Conservation (phyloP, 2,797 vertebrate species). For the Limnodromus scolopaceus region DNA sequence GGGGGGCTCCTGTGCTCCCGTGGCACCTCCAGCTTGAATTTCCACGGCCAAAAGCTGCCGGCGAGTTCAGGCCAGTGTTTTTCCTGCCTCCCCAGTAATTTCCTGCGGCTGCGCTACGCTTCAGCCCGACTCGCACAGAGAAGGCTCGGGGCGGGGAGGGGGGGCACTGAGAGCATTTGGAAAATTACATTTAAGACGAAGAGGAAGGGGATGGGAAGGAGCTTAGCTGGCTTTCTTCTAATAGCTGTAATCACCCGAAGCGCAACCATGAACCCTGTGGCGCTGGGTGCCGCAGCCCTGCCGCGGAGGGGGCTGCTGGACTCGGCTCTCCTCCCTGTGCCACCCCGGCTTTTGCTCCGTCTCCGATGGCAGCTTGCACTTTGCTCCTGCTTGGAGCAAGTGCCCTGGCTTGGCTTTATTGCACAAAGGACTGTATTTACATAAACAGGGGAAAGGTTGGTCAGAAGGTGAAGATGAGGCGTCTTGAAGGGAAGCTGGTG, state of each 20-base stretch:
- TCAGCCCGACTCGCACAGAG: background rate
- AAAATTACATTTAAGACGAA: conserved; percentile 42
- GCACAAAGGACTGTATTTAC: background rate
- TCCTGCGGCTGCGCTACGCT: background rate
- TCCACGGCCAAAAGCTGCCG: background rate
- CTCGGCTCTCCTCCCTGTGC: background rate
- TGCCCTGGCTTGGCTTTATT: background rate
- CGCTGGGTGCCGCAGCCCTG: background rate
- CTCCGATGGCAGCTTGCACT: background rate
- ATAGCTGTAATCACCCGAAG: conserved; percentile 32
- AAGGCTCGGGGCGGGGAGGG: background rate
- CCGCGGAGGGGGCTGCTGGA: background rate
- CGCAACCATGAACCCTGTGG: background rate
- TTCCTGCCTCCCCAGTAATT: background rate
- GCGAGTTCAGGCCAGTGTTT: background rate
- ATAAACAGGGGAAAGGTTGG: background rate
- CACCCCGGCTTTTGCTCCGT: background rate
- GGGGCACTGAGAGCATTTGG: background rate
- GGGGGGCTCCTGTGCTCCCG: fast-evolving
- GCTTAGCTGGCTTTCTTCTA: conserved; percentile 60
- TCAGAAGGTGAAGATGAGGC: background rate
- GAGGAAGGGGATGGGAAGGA: conserved; percentile 39
- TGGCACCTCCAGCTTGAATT: background rate
- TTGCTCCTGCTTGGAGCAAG: conserved; percentile 1
- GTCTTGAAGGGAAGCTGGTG: background rate